Percentiles rank a stretch among this genome's conserved stretches.
Conservation (phyloP, 2,113 vertebrate species). For the Rynchops niger region DNA sequence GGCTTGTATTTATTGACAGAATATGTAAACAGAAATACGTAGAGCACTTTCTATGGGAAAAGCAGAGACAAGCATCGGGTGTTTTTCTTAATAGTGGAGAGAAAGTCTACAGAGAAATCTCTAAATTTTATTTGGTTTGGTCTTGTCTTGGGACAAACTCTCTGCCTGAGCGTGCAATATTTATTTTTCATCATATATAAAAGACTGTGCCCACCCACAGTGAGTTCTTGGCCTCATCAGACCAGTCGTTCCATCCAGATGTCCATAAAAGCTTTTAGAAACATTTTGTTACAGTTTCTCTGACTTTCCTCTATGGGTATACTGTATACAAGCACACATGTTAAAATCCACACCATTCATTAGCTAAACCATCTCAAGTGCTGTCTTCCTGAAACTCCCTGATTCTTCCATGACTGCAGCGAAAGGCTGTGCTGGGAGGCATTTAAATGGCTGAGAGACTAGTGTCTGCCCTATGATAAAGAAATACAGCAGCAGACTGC, state of each 20-base stretch:
- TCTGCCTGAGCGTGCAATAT: neutral
- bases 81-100: neutral
- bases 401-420: neutral
- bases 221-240: neutral
- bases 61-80: neutral
- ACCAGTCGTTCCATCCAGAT: neutral
- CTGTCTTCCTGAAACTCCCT: neutral
- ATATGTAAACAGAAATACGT: neutral
- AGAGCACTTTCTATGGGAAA: neutral
- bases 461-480: neutral
- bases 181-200: neutral
- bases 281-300: neutral
- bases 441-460: neutral
- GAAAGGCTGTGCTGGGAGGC: neutral
- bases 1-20: neutral
- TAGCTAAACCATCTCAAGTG: slow-evolving; percentile 9
- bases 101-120: neutral
- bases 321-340: neutral
- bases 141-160: neutral
- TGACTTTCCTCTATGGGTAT: neutral
- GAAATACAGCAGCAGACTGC: neutral
- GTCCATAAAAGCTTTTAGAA: neutral
- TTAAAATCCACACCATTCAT: neutral
- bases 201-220: neutral
- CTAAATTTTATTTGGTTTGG: neutral